Conservation (phyloP, 1,140 invertebrate genomes). For the Habropoda laboriosa region DNA sequence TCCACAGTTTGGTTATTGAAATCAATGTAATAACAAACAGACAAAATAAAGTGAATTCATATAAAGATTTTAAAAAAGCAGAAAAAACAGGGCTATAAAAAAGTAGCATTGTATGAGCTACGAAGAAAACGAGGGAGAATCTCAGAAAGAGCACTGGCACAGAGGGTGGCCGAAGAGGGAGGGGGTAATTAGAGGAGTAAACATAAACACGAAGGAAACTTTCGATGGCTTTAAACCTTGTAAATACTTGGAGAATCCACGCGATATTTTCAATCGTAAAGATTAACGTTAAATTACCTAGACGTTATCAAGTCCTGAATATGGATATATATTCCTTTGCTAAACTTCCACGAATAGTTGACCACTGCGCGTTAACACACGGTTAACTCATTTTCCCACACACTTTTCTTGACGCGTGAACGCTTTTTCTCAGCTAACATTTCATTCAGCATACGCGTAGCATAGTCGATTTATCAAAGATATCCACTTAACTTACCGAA, state of each 20-base stretch:
- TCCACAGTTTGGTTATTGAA: constrained; percentile 20
- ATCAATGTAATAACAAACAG: constrained; percentile 5
- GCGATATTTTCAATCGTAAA: not conserved
- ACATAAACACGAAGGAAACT: constrained; percentile 76
- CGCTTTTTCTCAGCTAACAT: constrained; percentile 62
- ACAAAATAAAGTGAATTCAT: constrained; percentile 1
- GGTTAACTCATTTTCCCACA: constrained; percentile 75
- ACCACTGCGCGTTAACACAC: constrained; percentile 63
- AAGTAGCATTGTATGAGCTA: not conserved
- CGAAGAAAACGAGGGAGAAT: constrained; percentile 49
- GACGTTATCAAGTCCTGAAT: constrained; percentile 43
- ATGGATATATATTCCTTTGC: constrained; percentile 46
- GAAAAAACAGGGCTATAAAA: not conserved
- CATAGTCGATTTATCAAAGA: constrained; percentile 55
- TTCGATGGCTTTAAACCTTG: constrained; percentile 24
- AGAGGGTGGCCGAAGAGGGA: constrained; percentile 52
- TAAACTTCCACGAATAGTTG: constrained; percentile 56
- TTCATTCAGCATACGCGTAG: constrained; percentile 47
- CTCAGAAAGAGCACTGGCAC: not conserved
- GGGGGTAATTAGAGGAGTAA: constrained; percentile 75
- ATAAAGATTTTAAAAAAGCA: not conserved
- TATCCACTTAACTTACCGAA: constrained; percentile 45
- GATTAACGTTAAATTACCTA: constrained; percentile 38
- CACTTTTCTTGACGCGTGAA: constrained; percentile 58
- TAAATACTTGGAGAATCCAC: not conserved